phyloP scores from a whole-genome alignment of 2,888 invertebrate species.

The Tipula confusa region DNA sequence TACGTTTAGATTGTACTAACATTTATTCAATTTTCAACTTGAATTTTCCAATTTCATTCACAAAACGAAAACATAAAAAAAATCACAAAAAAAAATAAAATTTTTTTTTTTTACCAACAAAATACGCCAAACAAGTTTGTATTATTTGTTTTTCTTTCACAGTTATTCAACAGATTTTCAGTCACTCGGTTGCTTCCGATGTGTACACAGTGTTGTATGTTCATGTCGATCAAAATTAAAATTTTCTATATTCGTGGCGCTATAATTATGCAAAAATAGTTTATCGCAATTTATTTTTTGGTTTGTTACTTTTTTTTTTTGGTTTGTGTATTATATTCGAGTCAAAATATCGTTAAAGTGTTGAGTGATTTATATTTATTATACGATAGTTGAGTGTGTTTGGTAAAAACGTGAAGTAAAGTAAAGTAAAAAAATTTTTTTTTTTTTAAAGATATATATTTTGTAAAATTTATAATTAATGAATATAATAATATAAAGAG shows the following conservation, averaged over 20 bases:
- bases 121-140: neutral
- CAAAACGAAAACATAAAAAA: neutral
- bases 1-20: neutral
- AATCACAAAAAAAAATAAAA: neutral
- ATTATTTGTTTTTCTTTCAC: constrained; percentile 4
- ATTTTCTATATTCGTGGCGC: neutral
- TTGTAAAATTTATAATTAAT: neutral
- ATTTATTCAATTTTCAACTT: neutral
- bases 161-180: constrained; percentile 30
- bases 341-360: neutral
- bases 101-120: neutral
- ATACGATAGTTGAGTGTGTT: neutral
- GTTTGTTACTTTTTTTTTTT: too few species aligned
- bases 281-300: neutral
- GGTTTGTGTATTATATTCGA: too few species aligned
- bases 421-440: neutral
- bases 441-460: neutral
- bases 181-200: constrained; percentile 29
- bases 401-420: neutral
- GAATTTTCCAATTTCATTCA: constrained; percentile 12
- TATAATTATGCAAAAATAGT: neutral
- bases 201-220: neutral
- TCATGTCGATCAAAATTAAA: neutral
- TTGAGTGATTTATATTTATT: neutral
- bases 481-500: neutral